These are phyloP conservation scores for Hofmannophila pseudospretella DNA, from an alignment of 2,888 invertebrate genomes.

Conservation along the genomic window DNA sequence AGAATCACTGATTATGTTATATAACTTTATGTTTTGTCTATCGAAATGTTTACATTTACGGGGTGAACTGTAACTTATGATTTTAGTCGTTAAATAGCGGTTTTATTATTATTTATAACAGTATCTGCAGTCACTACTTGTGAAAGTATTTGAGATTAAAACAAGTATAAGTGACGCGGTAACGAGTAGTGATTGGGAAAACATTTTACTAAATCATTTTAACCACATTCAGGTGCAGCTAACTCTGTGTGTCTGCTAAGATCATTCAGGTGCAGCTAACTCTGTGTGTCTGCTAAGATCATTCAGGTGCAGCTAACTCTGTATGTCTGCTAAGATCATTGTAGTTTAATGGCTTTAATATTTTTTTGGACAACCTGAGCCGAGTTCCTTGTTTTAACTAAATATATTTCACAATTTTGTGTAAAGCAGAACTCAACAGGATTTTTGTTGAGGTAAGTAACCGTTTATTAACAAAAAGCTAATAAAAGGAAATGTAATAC, in stretches of 20 bases:
- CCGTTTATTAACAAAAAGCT: constrained; percentile 70
- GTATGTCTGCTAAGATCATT: too few species aligned
- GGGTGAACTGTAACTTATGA: not conserved
- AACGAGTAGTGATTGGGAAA: not conserved
- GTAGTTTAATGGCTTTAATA: too few species aligned
- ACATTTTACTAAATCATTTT: not conserved
- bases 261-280: too few species aligned
- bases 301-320: too few species aligned
- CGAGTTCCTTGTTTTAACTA: not conserved
- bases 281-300: too few species aligned
- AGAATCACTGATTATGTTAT: constrained; percentile 5
- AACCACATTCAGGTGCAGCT: not conserved
- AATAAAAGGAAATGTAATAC: constrained; percentile 57
- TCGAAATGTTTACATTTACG: constrained; percentile 5
- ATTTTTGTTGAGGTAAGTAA: constrained; percentile 48
- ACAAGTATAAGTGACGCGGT: too few species aligned
- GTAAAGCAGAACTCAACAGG: constrained; percentile 30
- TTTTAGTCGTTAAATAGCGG: not conserved
- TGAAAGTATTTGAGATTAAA: too few species aligned
- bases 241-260: too few species aligned
- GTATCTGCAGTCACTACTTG: too few species aligned
- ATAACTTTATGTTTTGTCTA: constrained; percentile 8
- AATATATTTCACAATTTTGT: constrained; percentile 1
- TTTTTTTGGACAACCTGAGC: constrained; percentile 7
- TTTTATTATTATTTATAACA: not conserved